Evolutionary conservation across 2,113 vertebrate genomes (phyloP), one percentile per base, ranked within the genome.

Genomic region (Misgurnus mizolepis): DNA sequence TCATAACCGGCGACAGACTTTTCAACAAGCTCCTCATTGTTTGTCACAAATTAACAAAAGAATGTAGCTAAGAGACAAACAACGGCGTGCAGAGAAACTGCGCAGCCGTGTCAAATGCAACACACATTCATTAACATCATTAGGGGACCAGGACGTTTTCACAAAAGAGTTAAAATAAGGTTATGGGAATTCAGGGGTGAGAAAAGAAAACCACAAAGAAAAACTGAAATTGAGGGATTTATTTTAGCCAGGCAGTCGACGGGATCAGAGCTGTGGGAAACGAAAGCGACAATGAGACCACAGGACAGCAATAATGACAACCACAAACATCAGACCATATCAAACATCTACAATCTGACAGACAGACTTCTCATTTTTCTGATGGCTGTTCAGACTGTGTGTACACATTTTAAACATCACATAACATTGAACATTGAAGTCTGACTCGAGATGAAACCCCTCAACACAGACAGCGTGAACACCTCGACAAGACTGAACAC

Each of bases 1-100:
- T 80, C 84, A 75, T 78, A 85, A 80, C 78, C 55, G 55, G 50
- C 89, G 88, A 88, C 91, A 92, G 93, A 91, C 91, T 89, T 86
- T 83, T 90, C 88, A 93, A 96, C 94, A 95, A 95, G 91, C 92
- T 88, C 86, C 85, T 90, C 93, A 95, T 95, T 96, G 93, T 78
- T 80, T 71, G 84, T 91, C 89, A 78, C 88, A 93, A 91, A 92
- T 92, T 91, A 89, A 92, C 88, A 78, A 53, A 90, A 90, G 91
- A 91, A 91, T 90, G 80, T 80, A 84, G 85, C 71, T 80, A 83
- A 85, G 79, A 86, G 81, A 71, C 82, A 40, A 50, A 87, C 79
- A 71, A 61, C 76, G 83, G 81, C 71, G 79, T 84, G 84, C 1
- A 34, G 86, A 84, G 89, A 85, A 82, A 67, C 82, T 83, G 78